Base-by-base conservation (phyloP, 2,797 vertebrate species). In the Clangula hyemalis region DNA sequence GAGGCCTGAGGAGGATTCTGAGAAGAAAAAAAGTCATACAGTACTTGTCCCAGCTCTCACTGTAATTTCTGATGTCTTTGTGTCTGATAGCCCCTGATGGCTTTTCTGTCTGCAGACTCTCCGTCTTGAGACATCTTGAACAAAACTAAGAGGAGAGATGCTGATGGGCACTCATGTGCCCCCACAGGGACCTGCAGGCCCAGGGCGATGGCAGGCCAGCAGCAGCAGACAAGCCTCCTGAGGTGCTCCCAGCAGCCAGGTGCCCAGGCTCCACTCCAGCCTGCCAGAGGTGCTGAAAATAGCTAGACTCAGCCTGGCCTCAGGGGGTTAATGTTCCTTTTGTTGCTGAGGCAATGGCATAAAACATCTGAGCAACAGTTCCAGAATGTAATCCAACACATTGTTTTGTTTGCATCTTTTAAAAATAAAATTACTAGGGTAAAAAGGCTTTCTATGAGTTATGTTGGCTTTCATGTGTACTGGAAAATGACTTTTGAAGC, bases 361-460 rank as follows among this genome's bases (percentile, higher is more conserved):
- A 36, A 93, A 87, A 80, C 89, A 91, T 81, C 87, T 95, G 92
- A 96, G 83, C 78, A 89, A 60, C 87, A 89, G 73, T 62, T 95
- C 76, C 89, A 92, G 89, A 91, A 85, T 69, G 84, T 76, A 96
- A 95, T 93, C 90, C 93, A 93, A 89, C 84, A 94, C 91, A 74
- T 45, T 95, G 72, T 89, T 94, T 95, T 94, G 84, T 53, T 97
- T 96, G 72, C 85, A 73, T 91, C 62, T 93, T 93, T 93, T 94
- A n/a, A 21, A 96, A 97, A 87, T 90, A 43, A 90, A 93, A 89
- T 95, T 85, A 83, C 72, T 43, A 24, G 41, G 13, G 39, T 66
- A 87, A 92, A 82, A 95, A 93, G 65, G 58, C 79, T 47, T 83
- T 95, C 78, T 78, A 12, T 69, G 87, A 89, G 71, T 89, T 81